Evolutionary conservation across 2,888 invertebrate genomes (phyloP).

Genomic region (Eupithecia pulchellata): DNA sequence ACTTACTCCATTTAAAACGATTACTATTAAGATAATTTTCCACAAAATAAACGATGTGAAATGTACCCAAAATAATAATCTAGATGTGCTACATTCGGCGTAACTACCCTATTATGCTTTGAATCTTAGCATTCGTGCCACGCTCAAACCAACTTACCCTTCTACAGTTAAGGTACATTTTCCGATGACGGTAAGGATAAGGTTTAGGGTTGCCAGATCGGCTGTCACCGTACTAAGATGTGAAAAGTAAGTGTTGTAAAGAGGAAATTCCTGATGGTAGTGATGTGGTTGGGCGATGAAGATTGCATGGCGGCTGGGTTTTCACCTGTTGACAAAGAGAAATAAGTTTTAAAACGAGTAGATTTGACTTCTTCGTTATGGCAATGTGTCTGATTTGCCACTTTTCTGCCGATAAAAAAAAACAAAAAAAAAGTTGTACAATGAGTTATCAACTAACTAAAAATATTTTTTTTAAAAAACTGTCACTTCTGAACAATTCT

Average conservation of each 20-base stretch:
- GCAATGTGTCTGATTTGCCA: too few species aligned
- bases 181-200: conserved; percentile 29
- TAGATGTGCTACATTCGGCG: conserved; percentile 19
- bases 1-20: conserved; percentile 27
- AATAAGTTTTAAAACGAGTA: background rate
- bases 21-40: conserved; percentile 30
- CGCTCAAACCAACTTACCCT: conserved; percentile 52
- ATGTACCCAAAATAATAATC: conserved; percentile 46
- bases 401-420: too few species aligned
- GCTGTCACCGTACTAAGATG: conserved; percentile 74
- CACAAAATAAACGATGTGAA: conserved; percentile 32
- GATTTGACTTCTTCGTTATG: too few species aligned
- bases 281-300: conserved; percentile 81
- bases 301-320: conserved; percentile 93
- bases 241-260: conserved; percentile 61
- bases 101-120: conserved; percentile 29
- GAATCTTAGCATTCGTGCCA: conserved; percentile 38
- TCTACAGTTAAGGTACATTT: conserved; percentile 45
- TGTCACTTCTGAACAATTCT: too few species aligned
- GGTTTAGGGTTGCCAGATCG: conserved; percentile 48
- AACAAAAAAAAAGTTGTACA: too few species aligned
- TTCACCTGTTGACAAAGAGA: conserved; percentile 86
- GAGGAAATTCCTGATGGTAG: conserved; percentile 57
- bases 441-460: too few species aligned
- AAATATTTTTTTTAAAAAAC: too few species aligned